Evolutionary conservation across 2,888 invertebrate species (phyloP), one percentile per base, ranked within the genome.

Genomic region (Spodoptera exigua): DNA sequence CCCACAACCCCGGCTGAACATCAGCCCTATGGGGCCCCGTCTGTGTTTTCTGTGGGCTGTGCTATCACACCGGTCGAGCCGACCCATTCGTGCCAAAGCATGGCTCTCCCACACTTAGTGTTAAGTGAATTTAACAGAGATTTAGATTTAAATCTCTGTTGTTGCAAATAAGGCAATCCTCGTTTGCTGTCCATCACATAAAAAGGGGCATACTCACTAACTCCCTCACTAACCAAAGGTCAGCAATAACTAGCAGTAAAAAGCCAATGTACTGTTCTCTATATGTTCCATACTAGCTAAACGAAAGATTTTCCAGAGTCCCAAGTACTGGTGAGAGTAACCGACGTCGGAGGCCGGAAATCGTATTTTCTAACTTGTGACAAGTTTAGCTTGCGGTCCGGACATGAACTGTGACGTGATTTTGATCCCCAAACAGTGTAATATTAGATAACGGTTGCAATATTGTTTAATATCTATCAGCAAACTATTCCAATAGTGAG

Each of bases 331-430:
- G 35, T 62, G 35, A 49, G 32, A 0, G 17, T 11, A 13, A 17
- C 36, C 47, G 54, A 40, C 48, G 51, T 63, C 40, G 63, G 44
- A 44, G 39, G 12, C 47, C 41, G 51, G 68, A 68, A 68, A 68
- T 58, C 62, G 47, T 62, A 67, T 46, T 57, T 67, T 62, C 62
- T 27, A 67, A 62, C 68, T 41, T 62, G 44, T 62, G 67, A 67
- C 68, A 53, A 62, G 68, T 67, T 67, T 57, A 53, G 52, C 37
- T 53, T 61, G 47, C 17, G 16, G 36, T n/a, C 10, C 16, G 61
- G 48, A 52, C 32, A 21, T 43, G 57, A 16, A 40, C 16, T 53
- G 34, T 58, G 52, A 62, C 48, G 52, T 57, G 44, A 62, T 49
- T 27, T 62, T 46, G 37, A 53, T 67, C 62, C 37, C 35, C 34